phyloP scores from a whole-genome alignment of 2,113 vertebrate species.

The Ailurus styani region DNA sequence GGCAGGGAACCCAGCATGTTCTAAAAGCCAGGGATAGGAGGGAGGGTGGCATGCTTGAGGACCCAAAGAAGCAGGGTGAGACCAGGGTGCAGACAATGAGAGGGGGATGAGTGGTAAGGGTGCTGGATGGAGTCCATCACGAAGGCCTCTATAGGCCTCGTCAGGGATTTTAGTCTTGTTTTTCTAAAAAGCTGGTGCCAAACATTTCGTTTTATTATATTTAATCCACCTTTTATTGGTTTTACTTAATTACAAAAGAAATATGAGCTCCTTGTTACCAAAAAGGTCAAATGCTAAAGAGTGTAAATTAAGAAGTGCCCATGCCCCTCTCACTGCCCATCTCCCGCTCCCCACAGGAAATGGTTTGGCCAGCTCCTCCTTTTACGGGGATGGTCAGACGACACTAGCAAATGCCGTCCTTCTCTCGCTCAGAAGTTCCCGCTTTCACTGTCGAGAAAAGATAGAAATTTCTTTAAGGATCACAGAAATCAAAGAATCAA shows the following conservation, averaged over 20 bases:
- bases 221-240: background rate
- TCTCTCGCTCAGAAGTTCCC: background rate
- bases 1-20: background rate
- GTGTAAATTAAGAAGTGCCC: background rate
- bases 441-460: background rate
- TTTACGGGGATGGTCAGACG: background rate
- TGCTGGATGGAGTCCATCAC: background rate
- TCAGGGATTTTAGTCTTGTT: background rate
- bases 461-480: background rate
- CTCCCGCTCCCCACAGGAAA: background rate
- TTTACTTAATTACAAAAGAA: background rate
- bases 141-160: background rate
- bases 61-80: background rate
- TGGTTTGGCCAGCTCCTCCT: background rate
- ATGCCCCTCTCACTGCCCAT: background rate
- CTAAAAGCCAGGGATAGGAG: background rate
- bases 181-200: background rate
- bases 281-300: background rate
- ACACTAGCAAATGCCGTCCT: background rate
- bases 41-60: background rate
- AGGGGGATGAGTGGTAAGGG: background rate
- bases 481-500: background rate
- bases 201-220: background rate
- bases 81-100: background rate
- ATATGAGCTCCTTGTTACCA: background rate